Evolutionary conservation across 2,888 invertebrate species (phyloP).

Genomic region (Epistrophe eligans): DNA sequence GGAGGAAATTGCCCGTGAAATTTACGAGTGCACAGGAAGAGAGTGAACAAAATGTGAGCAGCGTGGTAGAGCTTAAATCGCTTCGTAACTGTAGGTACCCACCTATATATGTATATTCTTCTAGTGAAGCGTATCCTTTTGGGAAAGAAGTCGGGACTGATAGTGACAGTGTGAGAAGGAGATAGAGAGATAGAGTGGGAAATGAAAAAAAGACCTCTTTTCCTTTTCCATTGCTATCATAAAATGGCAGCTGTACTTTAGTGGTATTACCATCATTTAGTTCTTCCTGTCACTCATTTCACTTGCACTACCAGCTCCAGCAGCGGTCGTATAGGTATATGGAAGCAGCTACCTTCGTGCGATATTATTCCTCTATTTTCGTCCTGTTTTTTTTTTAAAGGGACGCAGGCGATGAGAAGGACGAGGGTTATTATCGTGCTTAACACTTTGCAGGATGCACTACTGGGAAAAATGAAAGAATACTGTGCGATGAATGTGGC

Average conservation of each 20-base stretch:
- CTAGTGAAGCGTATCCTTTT: constrained; percentile 65
- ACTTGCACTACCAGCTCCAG: not conserved
- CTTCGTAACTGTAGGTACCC: constrained; percentile 3
- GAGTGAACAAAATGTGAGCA: constrained; percentile 57
- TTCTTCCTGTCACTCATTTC: constrained; percentile 71
- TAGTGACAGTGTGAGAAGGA: not conserved
- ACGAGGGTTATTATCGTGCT: constrained; percentile 60
- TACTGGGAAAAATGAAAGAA: constrained; percentile 45
- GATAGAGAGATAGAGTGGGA: not conserved
- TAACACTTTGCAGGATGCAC: constrained; percentile 66
- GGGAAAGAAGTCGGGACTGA: constrained; percentile 21
- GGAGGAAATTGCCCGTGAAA: constrained; percentile 70
- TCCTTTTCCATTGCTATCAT: constrained; percentile 54
- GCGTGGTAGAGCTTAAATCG: constrained; percentile 57
- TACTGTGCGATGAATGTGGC: constrained; percentile 50
- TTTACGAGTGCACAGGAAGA: constrained; percentile 69
- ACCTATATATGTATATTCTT: constrained; percentile 11
- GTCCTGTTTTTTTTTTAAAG: not conserved
- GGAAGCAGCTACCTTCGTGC: not conserved
- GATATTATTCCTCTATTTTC: constrained; percentile 6
- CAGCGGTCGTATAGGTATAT: not conserved
- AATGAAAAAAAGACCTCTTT: constrained; percentile 9
- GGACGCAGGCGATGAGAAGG: not conserved
- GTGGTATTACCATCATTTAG: constrained; percentile 74
- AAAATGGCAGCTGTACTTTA: constrained; percentile 73